Evolutionary conservation across 2,888 invertebrate genomes (phyloP), one percentile per base, ranked within the genome.

Genomic region (Drosophila ochracea): DNA sequence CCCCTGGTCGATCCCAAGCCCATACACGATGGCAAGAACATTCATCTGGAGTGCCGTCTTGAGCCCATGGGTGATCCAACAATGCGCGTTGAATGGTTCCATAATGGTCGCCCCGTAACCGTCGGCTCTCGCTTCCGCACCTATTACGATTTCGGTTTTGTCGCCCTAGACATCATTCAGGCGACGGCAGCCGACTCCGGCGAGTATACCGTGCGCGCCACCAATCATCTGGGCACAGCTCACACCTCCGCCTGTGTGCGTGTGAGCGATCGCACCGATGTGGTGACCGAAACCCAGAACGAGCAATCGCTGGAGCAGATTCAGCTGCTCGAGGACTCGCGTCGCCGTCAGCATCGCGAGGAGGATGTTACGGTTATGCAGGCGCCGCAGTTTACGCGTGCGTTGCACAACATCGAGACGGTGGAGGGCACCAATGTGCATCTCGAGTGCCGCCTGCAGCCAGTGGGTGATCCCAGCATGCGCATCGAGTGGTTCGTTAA

Each of bases 11-110:
- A 98, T 84, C 97, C 97, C n/a, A 95, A 96, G 85, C 97, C 97
- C 35, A 95, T 97, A 25, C 95, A 96, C 73, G 98, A 98, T 94
- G 97, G 98, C 53, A 97, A 97, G 92, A 97, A 98, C 91, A 97
- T 98, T 91, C 98, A 98, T 90, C 94, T 98, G 54, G 98, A 98
- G 93, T 98, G 98, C 91, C 95, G 98, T 59, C 94, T 99, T 82
- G 98, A 98, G 92, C 98, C 98, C 3, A 97, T 98, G 96, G 98
- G 98, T 50, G 98, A 99, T 93, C 98, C 98, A 7, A 98, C 98
- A 0, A 97, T 98, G 97, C 95, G 97, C 89, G 98, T 98, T 0
- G 97, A 98, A 93, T 98, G 98, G 98, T 98, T 97, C 95, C 98
- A 97, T 91, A 98, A 99, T 93, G 99, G 98, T 35, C 95, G 96